Percentiles rank a stretch among this genome's conserved stretches.
phyloP scores from a whole-genome alignment of 37 sponge, comb jelly and placozoan genomes.

The Hexactinellida sp. region DNA sequence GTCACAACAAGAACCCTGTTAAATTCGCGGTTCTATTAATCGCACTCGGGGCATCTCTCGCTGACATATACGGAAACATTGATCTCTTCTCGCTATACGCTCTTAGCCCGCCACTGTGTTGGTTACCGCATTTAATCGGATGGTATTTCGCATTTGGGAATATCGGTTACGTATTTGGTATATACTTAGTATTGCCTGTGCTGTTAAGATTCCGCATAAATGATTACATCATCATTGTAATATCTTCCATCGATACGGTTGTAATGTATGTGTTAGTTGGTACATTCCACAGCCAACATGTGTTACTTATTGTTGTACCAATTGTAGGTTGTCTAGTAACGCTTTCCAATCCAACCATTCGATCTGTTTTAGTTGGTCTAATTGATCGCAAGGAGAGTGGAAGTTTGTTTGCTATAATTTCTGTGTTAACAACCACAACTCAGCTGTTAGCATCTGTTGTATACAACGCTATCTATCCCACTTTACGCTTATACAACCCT shows the following conservation, averaged over 20 bases:
- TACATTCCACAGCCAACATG: neutral
- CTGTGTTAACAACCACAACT: neutral
- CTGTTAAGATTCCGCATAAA: neutral
- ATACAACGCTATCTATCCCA: neutral
- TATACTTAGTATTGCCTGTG: neutral
- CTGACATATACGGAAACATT: neutral
- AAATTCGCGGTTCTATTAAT: neutral
- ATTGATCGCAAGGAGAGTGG: neutral
- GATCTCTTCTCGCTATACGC: neutral
- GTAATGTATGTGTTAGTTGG: neutral
- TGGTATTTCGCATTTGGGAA: neutral
- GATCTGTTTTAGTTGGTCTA: neutral
- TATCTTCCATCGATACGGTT: neutral
- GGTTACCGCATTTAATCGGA: conserved; percentile 9
- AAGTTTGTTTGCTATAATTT: neutral
- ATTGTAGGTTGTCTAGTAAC: neutral
- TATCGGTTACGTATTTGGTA: neutral
- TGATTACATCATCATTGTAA: neutral
- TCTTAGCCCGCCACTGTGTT: neutral
- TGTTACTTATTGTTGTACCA: neutral
- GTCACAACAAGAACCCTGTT: neutral
- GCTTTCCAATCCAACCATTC: neutral
- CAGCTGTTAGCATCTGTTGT: neutral
- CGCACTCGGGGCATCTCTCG: neutral
- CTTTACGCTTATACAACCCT: neutral